These are phyloP conservation scores for Deroplatys truncata DNA, from an alignment of 2,888 invertebrate genomes.

Conservation along the genomic window DNA sequence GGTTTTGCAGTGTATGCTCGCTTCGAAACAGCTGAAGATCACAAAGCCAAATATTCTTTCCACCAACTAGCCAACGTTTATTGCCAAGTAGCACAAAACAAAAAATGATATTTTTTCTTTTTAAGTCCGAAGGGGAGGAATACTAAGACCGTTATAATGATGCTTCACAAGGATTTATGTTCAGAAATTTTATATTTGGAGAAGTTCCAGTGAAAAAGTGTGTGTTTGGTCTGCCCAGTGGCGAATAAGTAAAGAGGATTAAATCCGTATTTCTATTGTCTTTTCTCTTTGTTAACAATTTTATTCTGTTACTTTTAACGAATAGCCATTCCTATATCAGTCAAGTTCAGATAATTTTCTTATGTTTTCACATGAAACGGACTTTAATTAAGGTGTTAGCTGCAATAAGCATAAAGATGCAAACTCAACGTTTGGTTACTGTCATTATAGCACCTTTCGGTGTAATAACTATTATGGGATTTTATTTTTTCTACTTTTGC, in stretches of 20 bases:
- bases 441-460: too few relatives aligned
- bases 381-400: too few relatives aligned
- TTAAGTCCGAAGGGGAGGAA: not conserved
- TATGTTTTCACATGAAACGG: too few relatives aligned
- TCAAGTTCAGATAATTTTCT: too few relatives aligned
- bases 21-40: not conserved
- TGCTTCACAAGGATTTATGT: not conserved
- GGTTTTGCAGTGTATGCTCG: not conserved
- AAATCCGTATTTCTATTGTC: not conserved
- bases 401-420: too few relatives aligned
- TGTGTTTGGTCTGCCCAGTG: not conserved
- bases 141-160: not conserved
- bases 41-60: not conserved
- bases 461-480: too few relatives aligned
- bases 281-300: too few relatives aligned
- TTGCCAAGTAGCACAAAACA: not conserved
- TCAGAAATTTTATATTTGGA: not conserved
- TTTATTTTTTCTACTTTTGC: too few relatives aligned
- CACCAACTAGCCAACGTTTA: not conserved
- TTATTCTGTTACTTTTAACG: too few relatives aligned
- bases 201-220: not conserved
- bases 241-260: not conserved
- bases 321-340: too few relatives aligned
- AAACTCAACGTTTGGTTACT: too few relatives aligned
- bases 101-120: not conserved